Conservation (phyloP, 2,797 vertebrate species). For the Aeoliscus strigatus region DNA sequence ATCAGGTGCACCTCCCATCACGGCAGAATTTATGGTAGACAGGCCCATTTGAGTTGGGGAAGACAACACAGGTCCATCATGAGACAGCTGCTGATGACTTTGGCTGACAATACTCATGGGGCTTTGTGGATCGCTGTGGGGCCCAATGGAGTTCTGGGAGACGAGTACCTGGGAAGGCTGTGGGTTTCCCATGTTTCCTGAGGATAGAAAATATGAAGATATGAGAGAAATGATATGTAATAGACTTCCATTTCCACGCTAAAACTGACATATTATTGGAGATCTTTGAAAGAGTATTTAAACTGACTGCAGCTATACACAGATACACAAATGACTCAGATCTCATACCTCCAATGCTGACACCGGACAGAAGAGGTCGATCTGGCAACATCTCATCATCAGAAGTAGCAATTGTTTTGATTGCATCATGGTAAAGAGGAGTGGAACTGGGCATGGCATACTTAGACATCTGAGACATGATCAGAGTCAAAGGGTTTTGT, state of each 20-base stretch:
- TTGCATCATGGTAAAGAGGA: conserved; percentile 97
- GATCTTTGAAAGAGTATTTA: background rate
- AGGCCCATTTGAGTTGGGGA: conserved; percentile 88
- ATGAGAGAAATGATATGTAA: conserved; percentile 6
- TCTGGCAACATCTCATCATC: conserved; percentile 94
- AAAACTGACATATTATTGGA: background rate
- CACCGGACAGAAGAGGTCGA: conserved; percentile 85
- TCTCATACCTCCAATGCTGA: conserved; percentile 82
- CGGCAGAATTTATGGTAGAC: conserved; percentile 80
- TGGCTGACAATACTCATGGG: conserved; percentile 87
- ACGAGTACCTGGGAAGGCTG: conserved; percentile 72
- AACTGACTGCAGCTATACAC: too few relatives aligned
- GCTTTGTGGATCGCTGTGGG: conserved; percentile 83
- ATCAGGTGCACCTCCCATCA: conserved; percentile 80
- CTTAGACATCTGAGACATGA: conserved; percentile 99
- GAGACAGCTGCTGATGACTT: conserved; percentile 87
- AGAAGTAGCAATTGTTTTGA: conserved; percentile 97
- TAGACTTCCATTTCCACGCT: background rate
- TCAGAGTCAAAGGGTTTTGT: conserved; percentile 94
- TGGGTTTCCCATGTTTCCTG: conserved; percentile 82
- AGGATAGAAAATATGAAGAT: conserved; percentile 5
- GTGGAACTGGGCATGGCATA: conserved; percentile 98
- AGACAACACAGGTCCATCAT: conserved; percentile 83
- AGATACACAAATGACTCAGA: too few relatives aligned
- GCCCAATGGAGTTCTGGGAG: conserved; percentile 71